These are phyloP conservation scores for Eueides isabella DNA, from an alignment of 1,140 invertebrate species.

Conservation along the genomic window DNA sequence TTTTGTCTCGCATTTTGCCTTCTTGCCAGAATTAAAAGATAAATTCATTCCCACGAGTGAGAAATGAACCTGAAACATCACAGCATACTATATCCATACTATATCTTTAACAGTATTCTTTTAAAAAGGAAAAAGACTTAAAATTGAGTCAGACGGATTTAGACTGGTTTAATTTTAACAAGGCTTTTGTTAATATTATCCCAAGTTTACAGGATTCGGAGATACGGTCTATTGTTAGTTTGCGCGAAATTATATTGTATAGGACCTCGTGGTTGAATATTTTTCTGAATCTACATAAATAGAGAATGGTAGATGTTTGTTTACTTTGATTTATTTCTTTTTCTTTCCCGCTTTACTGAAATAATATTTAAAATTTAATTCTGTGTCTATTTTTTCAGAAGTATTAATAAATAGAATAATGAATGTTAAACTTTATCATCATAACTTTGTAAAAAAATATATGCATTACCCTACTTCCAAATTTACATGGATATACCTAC, in stretches of 20 bases:
- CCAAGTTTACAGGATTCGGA: neutral
- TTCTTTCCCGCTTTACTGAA: neutral
- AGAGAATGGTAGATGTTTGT: neutral
- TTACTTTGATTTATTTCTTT: neutral
- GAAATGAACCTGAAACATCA: no score
- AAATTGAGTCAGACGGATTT: neutral
- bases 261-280: neutral
- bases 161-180: constrained; percentile 10
- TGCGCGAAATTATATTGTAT: constrained; percentile 2
- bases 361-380: no score
- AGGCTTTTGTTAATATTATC: constrained; percentile 5
- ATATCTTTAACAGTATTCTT: neutral
- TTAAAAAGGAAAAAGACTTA: neutral
- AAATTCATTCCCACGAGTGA: no score
- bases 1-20: no score
- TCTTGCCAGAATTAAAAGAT: no score
- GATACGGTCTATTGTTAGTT: constrained; percentile 6
- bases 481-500: no score
- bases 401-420: no score
- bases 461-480: no score
- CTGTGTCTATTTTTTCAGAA: no score
- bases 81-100: no score
- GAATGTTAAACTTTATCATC: no score
- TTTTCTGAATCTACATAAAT: neutral
- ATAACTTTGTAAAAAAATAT: no score